phyloP scores from a whole-genome alignment of 2,797 vertebrate species.

The Sciurus carolinensis region DNA sequence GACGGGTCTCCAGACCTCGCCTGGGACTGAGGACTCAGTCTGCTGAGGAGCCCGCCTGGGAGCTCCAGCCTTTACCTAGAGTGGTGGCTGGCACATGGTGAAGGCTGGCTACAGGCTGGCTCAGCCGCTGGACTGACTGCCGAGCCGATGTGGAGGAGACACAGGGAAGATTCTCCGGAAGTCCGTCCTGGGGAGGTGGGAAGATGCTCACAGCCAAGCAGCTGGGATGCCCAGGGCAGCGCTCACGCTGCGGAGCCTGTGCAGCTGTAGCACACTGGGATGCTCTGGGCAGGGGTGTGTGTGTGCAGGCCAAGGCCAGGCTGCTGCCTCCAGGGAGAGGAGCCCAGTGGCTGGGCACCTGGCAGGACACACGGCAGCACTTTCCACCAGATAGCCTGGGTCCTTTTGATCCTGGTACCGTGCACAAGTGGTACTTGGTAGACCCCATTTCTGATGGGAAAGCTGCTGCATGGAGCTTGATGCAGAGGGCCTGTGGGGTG shows the following conservation, averaged over 20 bases:
- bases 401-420: background rate
- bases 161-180: background rate
- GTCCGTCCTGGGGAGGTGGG: background rate
- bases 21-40: background rate
- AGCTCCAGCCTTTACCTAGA: background rate
- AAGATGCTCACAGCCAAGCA: background rate
- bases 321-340: background rate
- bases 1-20: too few species aligned
- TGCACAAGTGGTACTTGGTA: fast-evolving
- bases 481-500: background rate
- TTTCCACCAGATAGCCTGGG: too few species aligned
- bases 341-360: background rate
- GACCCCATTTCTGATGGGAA: background rate
- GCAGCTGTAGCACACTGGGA: fast-evolving
- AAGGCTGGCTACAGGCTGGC: fast-evolving
- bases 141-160: background rate
- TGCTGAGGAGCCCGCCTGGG: background rate
- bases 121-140: fast-evolving
- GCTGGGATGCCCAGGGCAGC: background rate
- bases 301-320: background rate
- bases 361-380: too few species aligned
- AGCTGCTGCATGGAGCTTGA: fast-evolving
- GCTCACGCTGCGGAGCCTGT: too few species aligned
- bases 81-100: background rate
- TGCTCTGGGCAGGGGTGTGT: background rate